Evolutionary conservation across 2,113 vertebrate genomes (phyloP), one percentile per base, ranked within the genome.

Genomic region (Campylomormyrus numenius): DNA sequence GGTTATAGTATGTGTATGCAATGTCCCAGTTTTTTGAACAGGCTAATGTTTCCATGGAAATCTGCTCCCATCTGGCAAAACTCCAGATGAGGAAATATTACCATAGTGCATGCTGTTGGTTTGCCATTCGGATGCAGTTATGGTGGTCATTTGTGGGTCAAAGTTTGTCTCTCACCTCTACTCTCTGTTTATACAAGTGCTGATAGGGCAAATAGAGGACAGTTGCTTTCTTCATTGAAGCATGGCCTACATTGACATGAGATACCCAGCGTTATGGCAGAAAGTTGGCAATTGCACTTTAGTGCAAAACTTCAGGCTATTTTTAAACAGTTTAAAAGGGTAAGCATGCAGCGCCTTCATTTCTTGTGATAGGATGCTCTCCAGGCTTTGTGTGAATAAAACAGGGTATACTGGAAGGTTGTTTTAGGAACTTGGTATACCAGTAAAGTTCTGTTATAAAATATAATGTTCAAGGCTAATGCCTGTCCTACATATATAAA

Each of bases 11-110:
- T 48, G 80, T 85, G 8, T 66, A 45, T 80, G 21, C 50, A 4
- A 42, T 56, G 89, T 45, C 86, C 86, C 39, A 90, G 84, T 90
- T 90, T 90, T 90, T 46, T 42, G 56, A 90, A 87, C 53, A 70
- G 84, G 48, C 83, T 90, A 85, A 85, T 70, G 84, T 90, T 87
- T 87, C 89, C 84, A 90, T 90, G 89, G 89, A 90, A 87, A 90
- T 90, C n/a, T 31, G 31, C 56, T 90, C 58, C 84, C n/a, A 50
- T 74, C 56, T 74, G 84, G 89, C 58, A 58, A 50, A 87, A 53
- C 45, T 85, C 89, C 85, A 56, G 49, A 74, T 45, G n/a, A 52
- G 24, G 46, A 49, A 62, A 56, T 17, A 56, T 66, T 66, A 83
- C 5, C 7, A 10, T 45, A 39, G 13, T 53, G 45, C 17, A 7